Percentiles rank a stretch among this genome's conserved stretches.
These are phyloP conservation scores for Microctenopoma stevenorrisi DNA, from an alignment of 2,797 vertebrate species.

Conservation along the genomic window DNA sequence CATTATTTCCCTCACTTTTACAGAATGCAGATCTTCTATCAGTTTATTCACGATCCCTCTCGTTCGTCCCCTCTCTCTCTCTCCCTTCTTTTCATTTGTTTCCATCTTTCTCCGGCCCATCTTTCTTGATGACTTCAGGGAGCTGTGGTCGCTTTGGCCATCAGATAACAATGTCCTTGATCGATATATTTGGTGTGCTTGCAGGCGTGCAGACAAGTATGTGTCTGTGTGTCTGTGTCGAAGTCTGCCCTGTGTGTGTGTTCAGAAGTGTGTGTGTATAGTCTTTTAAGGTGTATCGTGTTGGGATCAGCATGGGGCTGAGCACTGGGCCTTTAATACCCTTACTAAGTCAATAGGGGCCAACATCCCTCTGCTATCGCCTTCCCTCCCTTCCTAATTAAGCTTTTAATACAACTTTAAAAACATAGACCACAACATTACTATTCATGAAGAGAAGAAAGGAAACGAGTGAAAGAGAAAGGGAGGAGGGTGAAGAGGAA, in stretches of 20 bases:
- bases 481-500: background rate
- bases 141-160: conserved; percentile 62
- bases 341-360: conserved; percentile 49
- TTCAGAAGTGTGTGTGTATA: conserved; percentile 16
- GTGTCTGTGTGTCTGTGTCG: conserved; percentile 5
- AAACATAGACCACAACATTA: conserved; percentile 50
- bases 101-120: conserved; percentile 37
- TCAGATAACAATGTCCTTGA: conserved; percentile 73
- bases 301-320: conserved; percentile 66
- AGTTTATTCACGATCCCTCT: conserved; percentile 9
- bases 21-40: conserved; percentile 21
- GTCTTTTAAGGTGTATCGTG: conserved; percentile 67
- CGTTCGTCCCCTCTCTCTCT: conserved; percentile 30
- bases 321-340: conserved; percentile 74
- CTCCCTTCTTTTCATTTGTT: conserved; percentile 42
- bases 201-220: background rate
- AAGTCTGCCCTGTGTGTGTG: conserved; percentile 21
- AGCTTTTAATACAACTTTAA: conserved; percentile 66
- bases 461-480: conserved; percentile 14
- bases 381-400: conserved; percentile 55
- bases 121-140: conserved; percentile 74
- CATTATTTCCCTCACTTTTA: conserved; percentile 2
- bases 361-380: conserved; percentile 41
- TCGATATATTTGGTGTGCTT: conserved; percentile 52
- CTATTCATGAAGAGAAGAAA: conserved; percentile 47